Base-by-base conservation (phyloP, 2,797 vertebrate species). In the Tolypeutes matacus region DNA sequence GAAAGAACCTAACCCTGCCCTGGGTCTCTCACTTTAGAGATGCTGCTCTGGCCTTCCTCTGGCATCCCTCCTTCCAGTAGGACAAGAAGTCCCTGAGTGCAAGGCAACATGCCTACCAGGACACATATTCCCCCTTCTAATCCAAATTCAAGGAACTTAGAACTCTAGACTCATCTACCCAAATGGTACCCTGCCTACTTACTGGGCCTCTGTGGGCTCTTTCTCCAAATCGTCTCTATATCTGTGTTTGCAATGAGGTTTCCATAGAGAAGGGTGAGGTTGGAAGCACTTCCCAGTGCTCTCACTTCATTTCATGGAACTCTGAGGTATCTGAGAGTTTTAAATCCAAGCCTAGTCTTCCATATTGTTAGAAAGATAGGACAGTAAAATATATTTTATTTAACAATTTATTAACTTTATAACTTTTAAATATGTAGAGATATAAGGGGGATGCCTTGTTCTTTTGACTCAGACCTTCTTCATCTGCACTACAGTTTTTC, bases 131-230 rank as follows among this genome's bases (percentile, higher is more conserved):
- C 27, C 5, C 31, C 36, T 58, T 83, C 34, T 18, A 29, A 46
- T 15, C 64, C 15, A 5, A 29, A 13, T 14, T 67, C 3, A 51
- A 2, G 14, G 4, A n/a, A 25, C 34, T 58, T 8, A 4, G 18
- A 36, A 25, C 20, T 7, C 12, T 29, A 83, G 31, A 58, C 23
- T 7, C 34, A 29, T 65, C 9, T 84, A 7, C 27, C 49, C 36
- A 84, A 20, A 21, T 36, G 46, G 23, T 0, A 2, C 31, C 36
- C 5, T 67, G 6, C 11, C 8, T 29, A 36, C 13, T 39, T 46
- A 5, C 18, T 21, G 13, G 31, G 11, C n/a, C 1, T 21, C 0
- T n/a, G 7, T 31, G 51, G 23, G 7, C 8, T 8, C 21, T 4
- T 49, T 49, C 0, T 90, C 10, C 7, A 17, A 49, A 17, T 78